phyloP scores from a whole-genome alignment of 2,797 vertebrate species.

The Danio choprae region DNA sequence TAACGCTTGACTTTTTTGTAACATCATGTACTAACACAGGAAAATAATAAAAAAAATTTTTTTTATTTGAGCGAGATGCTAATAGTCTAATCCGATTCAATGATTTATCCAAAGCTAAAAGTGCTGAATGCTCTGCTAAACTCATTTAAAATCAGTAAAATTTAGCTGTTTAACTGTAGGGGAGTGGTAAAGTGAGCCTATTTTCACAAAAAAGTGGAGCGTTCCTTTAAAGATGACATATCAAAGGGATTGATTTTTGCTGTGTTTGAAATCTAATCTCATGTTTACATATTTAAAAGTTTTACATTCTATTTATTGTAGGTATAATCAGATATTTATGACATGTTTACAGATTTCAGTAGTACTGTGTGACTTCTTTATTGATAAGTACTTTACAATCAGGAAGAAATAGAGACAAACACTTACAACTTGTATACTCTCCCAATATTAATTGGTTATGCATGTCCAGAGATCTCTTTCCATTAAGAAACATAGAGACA shows the following conservation, averaged over 20 bases:
- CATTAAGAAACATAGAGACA: neutral
- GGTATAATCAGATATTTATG: neutral
- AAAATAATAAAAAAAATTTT: too few species aligned
- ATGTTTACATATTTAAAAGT: conserved; percentile 14
- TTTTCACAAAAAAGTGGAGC: too few species aligned
- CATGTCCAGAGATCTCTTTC: conserved; percentile 2
- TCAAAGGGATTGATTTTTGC: neutral
- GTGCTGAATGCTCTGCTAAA: too few species aligned
- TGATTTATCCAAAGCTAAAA: too few species aligned
- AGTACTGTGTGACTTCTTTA: neutral
- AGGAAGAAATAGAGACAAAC: neutral
- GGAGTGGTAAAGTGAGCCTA: too few species aligned
- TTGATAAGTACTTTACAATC: neutral
- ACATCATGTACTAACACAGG: too few species aligned
- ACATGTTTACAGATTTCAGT: conserved; percentile 15
- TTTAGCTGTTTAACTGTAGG: too few species aligned
- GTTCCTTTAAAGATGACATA: neutral
- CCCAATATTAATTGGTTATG: neutral
- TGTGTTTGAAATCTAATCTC: neutral
- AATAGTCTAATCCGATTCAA: too few species aligned
- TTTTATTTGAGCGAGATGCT: too few species aligned
- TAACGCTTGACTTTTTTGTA: too few species aligned
- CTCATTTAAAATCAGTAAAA: too few species aligned
- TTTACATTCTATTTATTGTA: neutral
- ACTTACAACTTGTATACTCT: neutral